Evolutionary conservation across 30 jellyfish, hydroid and myxozoan genomes (phyloP).

Genomic region (Pseudorhiza aurosa): DNA sequence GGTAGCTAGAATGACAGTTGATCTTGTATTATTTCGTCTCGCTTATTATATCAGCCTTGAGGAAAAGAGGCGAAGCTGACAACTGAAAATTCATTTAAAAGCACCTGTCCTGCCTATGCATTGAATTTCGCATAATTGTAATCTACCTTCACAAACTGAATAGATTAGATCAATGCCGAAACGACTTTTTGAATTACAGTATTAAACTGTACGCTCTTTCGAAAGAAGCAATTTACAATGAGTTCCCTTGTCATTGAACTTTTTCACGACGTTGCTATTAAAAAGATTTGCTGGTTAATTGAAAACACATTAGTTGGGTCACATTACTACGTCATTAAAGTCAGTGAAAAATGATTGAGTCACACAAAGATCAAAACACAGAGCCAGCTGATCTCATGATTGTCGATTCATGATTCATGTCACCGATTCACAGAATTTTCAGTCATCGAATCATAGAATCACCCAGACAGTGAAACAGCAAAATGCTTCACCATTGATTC

Average conservation of each 20-base stretch:
- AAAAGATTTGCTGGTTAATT: conserved; percentile 10
- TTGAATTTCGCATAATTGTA: conserved; percentile 19
- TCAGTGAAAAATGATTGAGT: too few relatives aligned
- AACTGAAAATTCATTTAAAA: conserved; percentile 20
- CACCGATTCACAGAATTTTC: too few relatives aligned
- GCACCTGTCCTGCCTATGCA: conserved; percentile 32
- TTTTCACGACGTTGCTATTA: conserved; percentile 29
- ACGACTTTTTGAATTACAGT: conserved; percentile 45
- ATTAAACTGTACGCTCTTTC: conserved; percentile 23
- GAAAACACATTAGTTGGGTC: conserved; percentile 8
- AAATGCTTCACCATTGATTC: too few relatives aligned
- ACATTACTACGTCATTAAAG: neutral
- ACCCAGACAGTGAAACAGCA: too few relatives aligned
- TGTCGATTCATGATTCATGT: too few relatives aligned
- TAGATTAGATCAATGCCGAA: conserved; percentile 41
- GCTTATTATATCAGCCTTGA: neutral
- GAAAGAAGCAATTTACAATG: conserved; percentile 40
- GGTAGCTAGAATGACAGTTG: conserved; percentile 2
- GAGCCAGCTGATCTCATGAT: too few relatives aligned
- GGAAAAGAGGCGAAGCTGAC: conserved; percentile 14
- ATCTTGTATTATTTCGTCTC: conserved; percentile 11
- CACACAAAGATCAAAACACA: too few relatives aligned
- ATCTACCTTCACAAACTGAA: conserved; percentile 35
- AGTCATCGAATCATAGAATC: too few relatives aligned
- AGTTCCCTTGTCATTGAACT: conserved; percentile 24